phyloP scores from a whole-genome alignment of 2,797 vertebrate genomes.

The Syncerus caffer region DNA sequence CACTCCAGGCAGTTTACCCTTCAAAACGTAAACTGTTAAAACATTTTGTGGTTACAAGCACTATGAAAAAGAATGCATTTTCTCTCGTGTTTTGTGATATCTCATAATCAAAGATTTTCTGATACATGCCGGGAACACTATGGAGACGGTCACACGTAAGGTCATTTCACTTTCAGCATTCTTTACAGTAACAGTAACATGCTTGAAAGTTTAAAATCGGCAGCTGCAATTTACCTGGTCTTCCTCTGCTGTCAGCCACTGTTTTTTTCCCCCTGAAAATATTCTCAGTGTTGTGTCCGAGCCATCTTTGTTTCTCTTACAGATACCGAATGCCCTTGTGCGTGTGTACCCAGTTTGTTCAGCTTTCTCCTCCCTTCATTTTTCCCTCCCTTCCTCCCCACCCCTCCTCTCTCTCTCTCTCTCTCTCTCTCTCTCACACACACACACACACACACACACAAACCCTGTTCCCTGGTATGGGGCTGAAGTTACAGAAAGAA shows the following conservation, averaged over 20 bases:
- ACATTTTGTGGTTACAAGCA: slow-evolving; percentile 60
- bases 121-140: neutral
- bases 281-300: neutral
- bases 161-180: neutral
- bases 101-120: neutral
- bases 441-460: neutral
- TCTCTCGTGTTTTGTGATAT: slow-evolving; percentile 35
- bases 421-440: too few species aligned
- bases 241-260: neutral
- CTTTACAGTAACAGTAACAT: neutral
- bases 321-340: neutral
- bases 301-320: neutral
- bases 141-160: neutral
- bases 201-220: neutral
- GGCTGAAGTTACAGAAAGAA: slow-evolving; percentile 53
- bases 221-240: neutral
- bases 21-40: slow-evolving; percentile 72
- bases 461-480: neutral
- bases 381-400: neutral
- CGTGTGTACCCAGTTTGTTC: neutral
- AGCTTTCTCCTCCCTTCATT: neutral
- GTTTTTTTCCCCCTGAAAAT: neutral
- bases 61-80: slow-evolving; percentile 53
- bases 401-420: neutral
- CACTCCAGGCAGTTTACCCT: slow-evolving; percentile 68